Conservation (phyloP, 2,888 invertebrate species). For the Hecatera dysodea region DNA sequence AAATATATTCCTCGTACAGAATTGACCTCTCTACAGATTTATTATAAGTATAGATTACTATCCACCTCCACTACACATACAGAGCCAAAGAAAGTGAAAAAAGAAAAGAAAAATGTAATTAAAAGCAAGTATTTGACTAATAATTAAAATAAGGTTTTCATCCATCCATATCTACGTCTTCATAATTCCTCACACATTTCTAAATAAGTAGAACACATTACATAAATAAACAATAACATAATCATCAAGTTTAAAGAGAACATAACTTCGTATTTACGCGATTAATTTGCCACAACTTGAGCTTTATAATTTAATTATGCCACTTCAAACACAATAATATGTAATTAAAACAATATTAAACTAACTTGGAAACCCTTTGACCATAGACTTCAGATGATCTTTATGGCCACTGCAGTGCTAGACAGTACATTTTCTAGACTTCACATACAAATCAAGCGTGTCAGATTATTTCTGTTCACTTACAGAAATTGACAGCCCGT, state of each 20-base stretch:
- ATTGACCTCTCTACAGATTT: too few relatives aligned
- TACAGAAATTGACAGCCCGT: too few relatives aligned
- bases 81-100: background rate
- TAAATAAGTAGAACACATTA: background rate
- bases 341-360: slow-evolving; percentile 47
- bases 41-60: too few relatives aligned
- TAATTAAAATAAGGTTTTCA: too few relatives aligned
- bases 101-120: too few relatives aligned
- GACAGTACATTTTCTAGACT: background rate
- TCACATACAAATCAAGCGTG: background rate
- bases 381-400: background rate
- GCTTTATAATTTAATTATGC: slow-evolving; percentile 28
- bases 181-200: too few relatives aligned
- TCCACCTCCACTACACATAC: background rate
- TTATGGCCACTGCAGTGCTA: background rate
- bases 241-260: slow-evolving; percentile 34
- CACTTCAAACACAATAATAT: slow-evolving; percentile 22
- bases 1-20: too few relatives aligned
- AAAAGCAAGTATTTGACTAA: too few relatives aligned
- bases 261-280: slow-evolving; percentile 16
- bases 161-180: too few relatives aligned
- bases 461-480: background rate
- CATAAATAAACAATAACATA: slow-evolving; percentile 26
- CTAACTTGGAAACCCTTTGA: slow-evolving; percentile 38
- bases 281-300: slow-evolving; percentile 25